Evolutionary conservation across 2,888 invertebrate species (phyloP), one percentile per base, ranked within the genome.

Genomic region (Tricholauxania praeusta): DNA sequence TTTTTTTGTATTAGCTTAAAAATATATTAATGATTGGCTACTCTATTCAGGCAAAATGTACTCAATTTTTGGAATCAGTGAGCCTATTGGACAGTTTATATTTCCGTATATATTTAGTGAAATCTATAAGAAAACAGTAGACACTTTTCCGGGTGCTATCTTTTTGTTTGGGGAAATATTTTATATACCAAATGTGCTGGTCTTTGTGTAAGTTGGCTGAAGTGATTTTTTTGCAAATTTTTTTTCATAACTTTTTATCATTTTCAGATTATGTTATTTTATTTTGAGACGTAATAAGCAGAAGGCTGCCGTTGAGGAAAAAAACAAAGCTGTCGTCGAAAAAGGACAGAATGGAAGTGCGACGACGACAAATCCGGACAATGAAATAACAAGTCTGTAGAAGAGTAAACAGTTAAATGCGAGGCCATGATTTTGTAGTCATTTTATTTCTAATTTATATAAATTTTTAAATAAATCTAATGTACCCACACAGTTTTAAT

Each of bases 101-200:
- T 87, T 87, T 64, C 84, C 87, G 19, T 82, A 85, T 32, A 77
- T 88, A n/a, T 87, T 83, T 68, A 85, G 86, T 75, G 77, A 78
- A 12, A 81, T 88, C 12, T 88, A 88, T 72, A 76, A 80, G 14
- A 77, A 76, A 15, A 84, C 85, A 0, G 80, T 87, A 3, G 83
- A 85, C n/a, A 73, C 78, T 8, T 87, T 87, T 74, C 85, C 86
- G 1, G 87, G 88, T 1, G 87, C 87, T 5, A 84, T 88, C 69
- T 87, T 83, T 72, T 69, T 88, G 7, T 85, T 87, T 73, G 82
- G 86, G 22, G 86, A 87, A 79, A 77, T 87, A 3, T 87, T 87
- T 71, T 85, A 85, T 39, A 72, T 87, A 6, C 85, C 86, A 15
- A 87, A 85, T 74, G 81, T 85, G 14, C 70, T 87, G n/a, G 82